Base-by-base conservation (phyloP, 2,888 invertebrate genomes). In the Aphrophora alni region DNA sequence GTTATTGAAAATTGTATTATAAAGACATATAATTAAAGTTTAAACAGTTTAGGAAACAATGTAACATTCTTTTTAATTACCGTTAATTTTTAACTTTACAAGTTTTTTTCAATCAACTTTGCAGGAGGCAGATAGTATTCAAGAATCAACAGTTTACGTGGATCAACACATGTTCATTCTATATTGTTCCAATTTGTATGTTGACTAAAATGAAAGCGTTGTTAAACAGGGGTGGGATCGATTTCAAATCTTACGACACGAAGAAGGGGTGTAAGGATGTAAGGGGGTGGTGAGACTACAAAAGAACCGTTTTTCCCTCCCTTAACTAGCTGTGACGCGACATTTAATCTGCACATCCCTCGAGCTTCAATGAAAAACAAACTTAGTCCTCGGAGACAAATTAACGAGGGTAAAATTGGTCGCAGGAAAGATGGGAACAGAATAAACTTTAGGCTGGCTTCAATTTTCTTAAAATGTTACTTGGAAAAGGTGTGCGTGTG, bases 331-430 rank as follows among this genome's bases (percentile, higher is more conserved):
- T 21, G 59, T 59, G 59, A 59, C 59, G 59, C 59, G 59, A 59
- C 59, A 21, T 59, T 59, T 59, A 59, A 59, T 59, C 59, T 59
- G 59, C 59, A 59, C 59, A 59, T 59, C 59, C 59, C 59, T 59
- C 59, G 59, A 59, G 59, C 59, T 59, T 59, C 59, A 59, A 59
- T 59, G 59, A 59, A 59, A 59, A 59, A 59, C 59, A 59, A 59
- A 59, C 59, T 59, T 21, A n/a, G 59, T 59, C 59, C 59, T 59
- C n/a, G 21, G 59, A 59, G 59, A 59, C 59, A 59, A 59, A 59
- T 59, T 59, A 59, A 59, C 59, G 59, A 59, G 59, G 21, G 59
- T 59, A 21, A 59, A 21, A 59, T 59, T 59, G 59, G 59, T 21
- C 21, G 59, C 7, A 21, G 21, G 7, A 14, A 59, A 59, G 59